phyloP scores from a whole-genome alignment of 2,113 vertebrate genomes.

The Pontoporia blainvillei region DNA sequence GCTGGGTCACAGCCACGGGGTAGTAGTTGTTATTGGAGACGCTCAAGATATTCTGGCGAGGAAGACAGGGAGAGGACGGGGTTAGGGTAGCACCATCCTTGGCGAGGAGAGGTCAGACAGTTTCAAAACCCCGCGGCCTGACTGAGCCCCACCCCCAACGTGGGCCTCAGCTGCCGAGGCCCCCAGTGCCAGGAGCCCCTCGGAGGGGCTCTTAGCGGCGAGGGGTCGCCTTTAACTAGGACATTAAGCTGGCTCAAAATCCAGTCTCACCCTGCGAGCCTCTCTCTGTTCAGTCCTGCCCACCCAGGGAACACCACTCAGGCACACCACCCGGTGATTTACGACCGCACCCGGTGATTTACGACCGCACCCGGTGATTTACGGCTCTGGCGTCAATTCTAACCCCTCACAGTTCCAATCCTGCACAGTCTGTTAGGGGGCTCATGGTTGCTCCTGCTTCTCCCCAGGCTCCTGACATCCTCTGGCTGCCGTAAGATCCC shows the following conservation, averaged over 20 bases:
- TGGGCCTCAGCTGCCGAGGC: not conserved
- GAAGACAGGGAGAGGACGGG: not conserved
- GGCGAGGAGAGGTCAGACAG: not conserved
- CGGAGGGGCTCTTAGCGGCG: not conserved
- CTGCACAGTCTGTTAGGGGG: not conserved
- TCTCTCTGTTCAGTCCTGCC: not conserved
- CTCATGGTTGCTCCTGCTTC: not conserved
- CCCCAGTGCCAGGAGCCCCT: not conserved
- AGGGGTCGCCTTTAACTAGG: not conserved
- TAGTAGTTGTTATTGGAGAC: constrained; percentile 89
- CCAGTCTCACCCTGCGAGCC: too few species aligned
- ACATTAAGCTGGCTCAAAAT: not conserved
- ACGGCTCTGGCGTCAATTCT: not conserved
- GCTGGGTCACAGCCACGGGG: constrained; percentile 76
- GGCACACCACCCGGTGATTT: not conserved
- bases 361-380: not conserved
- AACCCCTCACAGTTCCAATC: not conserved
- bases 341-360: not conserved
- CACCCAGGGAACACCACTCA: not conserved
- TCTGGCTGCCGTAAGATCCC: not conserved
- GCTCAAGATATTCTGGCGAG: constrained; percentile 85
- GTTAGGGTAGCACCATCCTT: not conserved
- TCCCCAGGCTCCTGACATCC: not conserved
- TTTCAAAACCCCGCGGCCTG: not conserved
- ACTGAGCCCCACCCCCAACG: not conserved